Evolutionary conservation across 2,888 invertebrate genomes (phyloP).

Genomic region (Drosophila greeni): DNA sequence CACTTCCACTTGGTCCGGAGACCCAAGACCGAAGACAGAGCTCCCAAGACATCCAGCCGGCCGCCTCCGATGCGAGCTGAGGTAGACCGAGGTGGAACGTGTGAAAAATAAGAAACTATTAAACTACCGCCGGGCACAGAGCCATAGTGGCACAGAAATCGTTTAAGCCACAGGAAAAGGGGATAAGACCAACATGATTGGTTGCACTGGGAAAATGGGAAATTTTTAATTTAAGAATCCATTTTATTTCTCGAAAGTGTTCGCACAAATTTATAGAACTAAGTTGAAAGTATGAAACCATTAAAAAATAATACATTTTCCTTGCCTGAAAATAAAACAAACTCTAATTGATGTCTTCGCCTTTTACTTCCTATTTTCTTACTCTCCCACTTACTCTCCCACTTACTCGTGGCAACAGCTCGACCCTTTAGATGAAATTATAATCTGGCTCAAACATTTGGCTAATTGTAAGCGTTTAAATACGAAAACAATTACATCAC

Average conservation of each 20-base stretch:
- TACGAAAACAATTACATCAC: conserved; percentile 67
- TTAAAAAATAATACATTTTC: fast-evolving
- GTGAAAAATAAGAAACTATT: conserved; percentile 33
- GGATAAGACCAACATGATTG: conserved; percentile 3
- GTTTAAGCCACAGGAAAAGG: conserved; percentile 17
- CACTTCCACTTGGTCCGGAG: conserved; percentile 66
- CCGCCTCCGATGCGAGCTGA: conserved; percentile 9
- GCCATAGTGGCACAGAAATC: conserved; percentile 11
- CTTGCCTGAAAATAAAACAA: too few relatives aligned
- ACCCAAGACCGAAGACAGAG: conserved; percentile 1
- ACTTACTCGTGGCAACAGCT: conserved; percentile 3
- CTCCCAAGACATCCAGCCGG: conserved; percentile 16
- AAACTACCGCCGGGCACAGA: conserved; percentile 26
- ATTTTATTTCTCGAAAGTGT: background rate
- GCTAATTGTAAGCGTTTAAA: conserved; percentile 39
- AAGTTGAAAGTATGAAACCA: background rate
- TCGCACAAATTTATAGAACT: background rate
- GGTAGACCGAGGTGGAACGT: conserved; percentile 15
- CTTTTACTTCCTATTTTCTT: background rate
- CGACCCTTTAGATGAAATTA: conserved; percentile 16
- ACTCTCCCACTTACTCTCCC: background rate
- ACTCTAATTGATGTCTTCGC: background rate
- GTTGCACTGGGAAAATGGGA: background rate
- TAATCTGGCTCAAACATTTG: conserved; percentile 28
- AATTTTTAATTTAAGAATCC: background rate